Evolutionary conservation across 2,113 vertebrate genomes (phyloP).

Genomic region (Cyprinodon variegatus): DNA sequence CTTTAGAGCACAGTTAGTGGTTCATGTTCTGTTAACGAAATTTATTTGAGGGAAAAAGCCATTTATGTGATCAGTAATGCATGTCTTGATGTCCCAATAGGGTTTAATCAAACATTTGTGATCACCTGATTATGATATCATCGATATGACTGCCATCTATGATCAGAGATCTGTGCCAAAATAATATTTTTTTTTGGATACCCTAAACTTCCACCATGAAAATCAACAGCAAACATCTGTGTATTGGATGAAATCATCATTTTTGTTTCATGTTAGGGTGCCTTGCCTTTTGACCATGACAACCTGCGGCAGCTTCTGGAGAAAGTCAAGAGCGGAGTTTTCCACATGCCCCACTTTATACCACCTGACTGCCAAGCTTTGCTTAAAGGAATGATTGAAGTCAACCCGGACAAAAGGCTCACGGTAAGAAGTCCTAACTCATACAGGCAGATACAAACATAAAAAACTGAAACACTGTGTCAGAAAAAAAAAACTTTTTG

Average conservation of each 20-base stretch:
- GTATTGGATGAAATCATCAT: neutral
- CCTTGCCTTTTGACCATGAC: conserved; percentile 91
- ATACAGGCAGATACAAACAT: neutral
- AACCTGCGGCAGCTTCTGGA: conserved; percentile 92
- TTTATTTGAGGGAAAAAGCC: no score
- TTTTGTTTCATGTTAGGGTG: conserved; percentile 78
- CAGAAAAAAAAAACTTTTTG: neutral
- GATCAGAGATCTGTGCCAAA: neutral
- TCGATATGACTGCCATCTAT: neutral
- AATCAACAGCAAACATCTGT: neutral
- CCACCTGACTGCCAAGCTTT: conserved; percentile 90
- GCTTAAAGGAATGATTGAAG: conserved; percentile 88
- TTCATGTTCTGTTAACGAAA: neutral
- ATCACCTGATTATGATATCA: neutral
- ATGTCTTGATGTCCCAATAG: neutral
- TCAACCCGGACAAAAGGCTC: conserved; percentile 88
- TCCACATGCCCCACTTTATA: conserved; percentile 95
- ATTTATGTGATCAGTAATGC: neutral
- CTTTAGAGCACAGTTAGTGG: neutral
- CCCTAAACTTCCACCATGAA: neutral
- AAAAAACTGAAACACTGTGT: neutral
- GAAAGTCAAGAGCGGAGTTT: conserved; percentile 92
- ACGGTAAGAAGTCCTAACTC: conserved; percentile 75
- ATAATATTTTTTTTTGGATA: neutral
- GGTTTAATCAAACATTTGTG: neutral